Percentiles rank a stretch among this genome's conserved stretches.
Conservation (phyloP, 2,113 vertebrate species). For the Danionella cerebrum region DNA sequence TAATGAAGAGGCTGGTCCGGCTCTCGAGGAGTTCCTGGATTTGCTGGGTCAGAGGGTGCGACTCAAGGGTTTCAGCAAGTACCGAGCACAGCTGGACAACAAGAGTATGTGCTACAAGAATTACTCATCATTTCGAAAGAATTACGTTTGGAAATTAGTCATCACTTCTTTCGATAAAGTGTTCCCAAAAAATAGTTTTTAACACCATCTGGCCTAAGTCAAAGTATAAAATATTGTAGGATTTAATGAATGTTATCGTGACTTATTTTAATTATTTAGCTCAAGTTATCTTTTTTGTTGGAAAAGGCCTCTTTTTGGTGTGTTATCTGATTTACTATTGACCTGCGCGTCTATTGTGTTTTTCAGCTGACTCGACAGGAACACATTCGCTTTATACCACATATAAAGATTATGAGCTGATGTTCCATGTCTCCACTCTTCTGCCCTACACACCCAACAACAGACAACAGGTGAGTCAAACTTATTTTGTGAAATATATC, state of each 20-base stretch:
- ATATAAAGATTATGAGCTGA: slow-evolving; percentile 96
- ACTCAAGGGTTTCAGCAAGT: slow-evolving; percentile 92
- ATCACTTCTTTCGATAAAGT: too few relatives aligned
- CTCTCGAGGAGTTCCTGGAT: slow-evolving; percentile 92
- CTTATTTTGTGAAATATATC: too few relatives aligned
- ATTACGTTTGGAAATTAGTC: too few relatives aligned
- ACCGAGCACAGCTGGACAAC: slow-evolving; percentile 93
- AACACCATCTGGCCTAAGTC: too few relatives aligned
- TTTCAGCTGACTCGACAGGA: slow-evolving; percentile 88
- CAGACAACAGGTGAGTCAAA: slow-evolving; percentile 82
- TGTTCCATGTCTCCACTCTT: slow-evolving; percentile 97
- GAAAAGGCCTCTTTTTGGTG: slow-evolving; percentile 52
- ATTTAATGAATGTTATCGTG: too few relatives aligned
- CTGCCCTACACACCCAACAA: slow-evolving; percentile 95
- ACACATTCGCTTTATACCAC: slow-evolving; percentile 96
- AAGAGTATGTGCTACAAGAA: slow-evolving; percentile 76
- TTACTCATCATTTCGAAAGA: not conserved
- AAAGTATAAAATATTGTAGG: too few relatives aligned
- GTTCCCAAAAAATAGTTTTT: too few relatives aligned
- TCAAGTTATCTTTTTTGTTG: not conserved
- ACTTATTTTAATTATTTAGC: too few relatives aligned
- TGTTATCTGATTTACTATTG: not conserved
- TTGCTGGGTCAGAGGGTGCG: slow-evolving; percentile 92
- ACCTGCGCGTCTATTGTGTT: not conserved
- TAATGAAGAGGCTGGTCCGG: slow-evolving; percentile 86